Percentiles rank a stretch among this genome's conserved stretches.
Evolutionary conservation across 37 sponge, comb jelly and placozoan species (phyloP).

Genomic region (Beroe forskalii): DNA sequence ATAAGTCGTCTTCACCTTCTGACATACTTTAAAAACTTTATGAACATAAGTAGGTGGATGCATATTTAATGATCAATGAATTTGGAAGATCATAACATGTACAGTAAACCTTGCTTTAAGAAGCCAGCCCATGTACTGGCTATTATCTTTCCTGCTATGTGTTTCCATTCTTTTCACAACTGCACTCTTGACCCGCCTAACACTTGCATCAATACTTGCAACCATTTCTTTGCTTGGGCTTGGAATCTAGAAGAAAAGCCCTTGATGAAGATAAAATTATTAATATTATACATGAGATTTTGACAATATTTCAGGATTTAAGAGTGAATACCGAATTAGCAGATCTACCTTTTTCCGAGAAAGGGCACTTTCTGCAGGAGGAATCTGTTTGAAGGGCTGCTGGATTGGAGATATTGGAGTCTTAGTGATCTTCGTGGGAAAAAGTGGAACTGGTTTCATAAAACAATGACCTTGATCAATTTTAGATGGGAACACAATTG

Average conservation of each 20-base stretch:
- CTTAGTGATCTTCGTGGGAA: background rate
- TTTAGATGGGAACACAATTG: background rate
- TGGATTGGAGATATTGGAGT: background rate
- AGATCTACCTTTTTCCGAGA: background rate
- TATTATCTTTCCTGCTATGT: background rate
- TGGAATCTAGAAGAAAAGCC: background rate
- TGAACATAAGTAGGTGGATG: too few species aligned
- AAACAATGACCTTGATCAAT: background rate
- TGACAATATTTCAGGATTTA: too few species aligned
- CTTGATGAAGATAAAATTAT: too few species aligned
- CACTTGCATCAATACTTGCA: conserved; percentile 48
- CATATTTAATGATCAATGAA: too few species aligned
- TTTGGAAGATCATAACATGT: too few species aligned
- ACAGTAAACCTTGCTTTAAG: conserved; percentile 52
- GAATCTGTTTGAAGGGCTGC: conserved; percentile 54
- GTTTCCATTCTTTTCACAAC: conserved; percentile 22
- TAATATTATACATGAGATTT: too few species aligned
- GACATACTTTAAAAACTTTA: too few species aligned
- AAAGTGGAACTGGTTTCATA: background rate
- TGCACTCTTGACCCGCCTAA: conserved; percentile 46
- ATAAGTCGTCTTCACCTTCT: too few species aligned
- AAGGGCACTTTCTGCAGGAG: background rate
- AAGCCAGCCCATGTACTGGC: conserved; percentile 45
- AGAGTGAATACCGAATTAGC: too few species aligned
- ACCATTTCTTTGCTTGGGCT: conserved; percentile 32